phyloP scores from a whole-genome alignment of 2,888 invertebrate genomes.

The Holacanthella duospinosa region DNA sequence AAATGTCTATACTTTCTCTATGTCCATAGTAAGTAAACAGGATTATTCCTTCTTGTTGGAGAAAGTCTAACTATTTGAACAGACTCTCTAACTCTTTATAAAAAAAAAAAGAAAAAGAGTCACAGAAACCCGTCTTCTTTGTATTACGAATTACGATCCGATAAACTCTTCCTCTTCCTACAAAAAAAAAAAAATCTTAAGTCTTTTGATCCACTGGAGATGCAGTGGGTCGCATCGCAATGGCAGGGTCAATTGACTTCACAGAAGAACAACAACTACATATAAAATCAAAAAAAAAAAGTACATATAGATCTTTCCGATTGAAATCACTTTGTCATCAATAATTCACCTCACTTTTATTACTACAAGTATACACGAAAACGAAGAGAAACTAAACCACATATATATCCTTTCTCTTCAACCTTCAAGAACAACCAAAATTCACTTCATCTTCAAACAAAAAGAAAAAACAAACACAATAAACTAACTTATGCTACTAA shows the following conservation, averaged over 20 bases:
- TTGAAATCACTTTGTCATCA: conserved; percentile 12
- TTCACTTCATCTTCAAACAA: background rate
- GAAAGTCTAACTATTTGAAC: no score
- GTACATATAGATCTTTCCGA: conserved; percentile 1
- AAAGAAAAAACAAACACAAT: background rate
- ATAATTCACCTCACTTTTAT: background rate
- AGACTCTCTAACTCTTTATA: no score
- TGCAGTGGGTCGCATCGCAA: background rate
- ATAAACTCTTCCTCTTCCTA: background rate
- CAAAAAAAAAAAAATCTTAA: background rate
- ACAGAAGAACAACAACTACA: background rate
- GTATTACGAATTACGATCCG: conserved; percentile 3
- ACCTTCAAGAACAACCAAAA: background rate
- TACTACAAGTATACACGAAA: background rate
- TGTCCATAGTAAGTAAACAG: no score
- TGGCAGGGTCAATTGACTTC: background rate
- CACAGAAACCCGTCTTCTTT: background rate
- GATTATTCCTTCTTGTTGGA: no score
- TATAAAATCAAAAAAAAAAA: background rate
- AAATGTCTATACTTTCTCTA: no score
- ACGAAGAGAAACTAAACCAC: background rate
- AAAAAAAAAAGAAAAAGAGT: background rate
- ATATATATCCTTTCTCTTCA: background rate
- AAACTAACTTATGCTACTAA: background rate
- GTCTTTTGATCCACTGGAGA: background rate